phyloP scores from a whole-genome alignment of 2,797 vertebrate genomes.

The Gallinago solitaria region DNA sequence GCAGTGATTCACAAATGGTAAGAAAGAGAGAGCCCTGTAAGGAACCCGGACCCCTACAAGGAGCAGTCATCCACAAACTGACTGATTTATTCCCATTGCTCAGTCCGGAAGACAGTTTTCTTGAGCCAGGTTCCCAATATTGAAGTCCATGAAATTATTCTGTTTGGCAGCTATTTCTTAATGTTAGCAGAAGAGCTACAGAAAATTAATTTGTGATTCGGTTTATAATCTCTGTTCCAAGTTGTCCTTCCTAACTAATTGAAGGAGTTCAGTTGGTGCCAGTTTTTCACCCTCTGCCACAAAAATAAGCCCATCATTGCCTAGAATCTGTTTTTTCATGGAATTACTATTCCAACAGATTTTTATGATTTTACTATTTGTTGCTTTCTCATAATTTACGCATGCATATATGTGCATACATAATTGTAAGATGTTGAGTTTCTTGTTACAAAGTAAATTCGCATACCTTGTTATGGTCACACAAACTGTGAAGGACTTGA shows the following conservation, averaged over 20 bases:
- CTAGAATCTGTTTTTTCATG: background rate
- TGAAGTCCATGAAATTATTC: background rate
- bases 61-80: background rate
- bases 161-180: conserved; percentile 5
- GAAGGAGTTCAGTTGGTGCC: background rate
- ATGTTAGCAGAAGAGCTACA: background rate
- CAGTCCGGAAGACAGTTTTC: background rate
- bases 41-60: background rate
- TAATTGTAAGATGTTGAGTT: background rate
- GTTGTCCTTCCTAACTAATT: conserved; percentile 31
- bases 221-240: background rate
- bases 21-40: background rate
- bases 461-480: background rate
- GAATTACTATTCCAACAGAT: background rate
- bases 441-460: background rate
- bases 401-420: background rate
- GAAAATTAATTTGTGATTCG: background rate
- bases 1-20: background rate
- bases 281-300: background rate
- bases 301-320: background rate
- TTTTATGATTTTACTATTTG: background rate
- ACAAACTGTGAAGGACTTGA: background rate
- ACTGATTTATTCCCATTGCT: background rate
- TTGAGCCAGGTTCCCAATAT: background rate
- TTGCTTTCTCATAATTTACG: background rate